phyloP scores from a whole-genome alignment of 2,797 vertebrate genomes.

The Rhinichthys osculus region DNA sequence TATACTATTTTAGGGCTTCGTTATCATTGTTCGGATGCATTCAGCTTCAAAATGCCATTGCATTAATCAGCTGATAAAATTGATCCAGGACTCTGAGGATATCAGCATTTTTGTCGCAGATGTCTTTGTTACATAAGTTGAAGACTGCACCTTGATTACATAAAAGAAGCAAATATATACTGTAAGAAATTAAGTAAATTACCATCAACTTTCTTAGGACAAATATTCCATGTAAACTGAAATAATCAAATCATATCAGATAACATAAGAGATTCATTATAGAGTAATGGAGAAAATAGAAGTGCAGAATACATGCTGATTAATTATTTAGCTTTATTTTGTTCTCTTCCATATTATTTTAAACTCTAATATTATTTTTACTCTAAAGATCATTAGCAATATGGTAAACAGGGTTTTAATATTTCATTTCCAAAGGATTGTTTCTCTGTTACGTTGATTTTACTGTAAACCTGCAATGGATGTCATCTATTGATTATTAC shows the following conservation, averaged over 20 bases:
- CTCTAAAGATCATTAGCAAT: neutral
- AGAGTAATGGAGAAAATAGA: neutral
- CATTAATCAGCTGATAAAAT: neutral
- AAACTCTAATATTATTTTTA: neutral
- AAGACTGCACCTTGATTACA: neutral
- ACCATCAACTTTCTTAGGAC: neutral
- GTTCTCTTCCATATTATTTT: neutral
- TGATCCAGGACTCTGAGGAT: neutral
- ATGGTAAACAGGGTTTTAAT: conserved; percentile 3
- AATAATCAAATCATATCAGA: neutral
- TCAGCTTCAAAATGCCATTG: conserved; percentile 18
- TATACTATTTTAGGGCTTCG: neutral
- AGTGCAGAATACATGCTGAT: neutral
- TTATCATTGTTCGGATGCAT: neutral
- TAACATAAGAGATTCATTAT: neutral
- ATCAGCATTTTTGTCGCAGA: neutral
- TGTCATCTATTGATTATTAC: neutral
- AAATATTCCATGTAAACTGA: neutral
- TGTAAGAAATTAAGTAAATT: neutral
- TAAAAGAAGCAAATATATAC: neutral
- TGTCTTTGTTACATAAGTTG: neutral
- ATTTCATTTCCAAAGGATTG: neutral
- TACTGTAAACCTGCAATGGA: neutral
- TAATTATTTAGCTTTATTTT: neutral
- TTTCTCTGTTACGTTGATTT: neutral